Percentiles rank a stretch among this genome's conserved stretches.
Evolutionary conservation across 2,113 vertebrate species (phyloP).

Genomic region (Corythornis madagascariensis): DNA sequence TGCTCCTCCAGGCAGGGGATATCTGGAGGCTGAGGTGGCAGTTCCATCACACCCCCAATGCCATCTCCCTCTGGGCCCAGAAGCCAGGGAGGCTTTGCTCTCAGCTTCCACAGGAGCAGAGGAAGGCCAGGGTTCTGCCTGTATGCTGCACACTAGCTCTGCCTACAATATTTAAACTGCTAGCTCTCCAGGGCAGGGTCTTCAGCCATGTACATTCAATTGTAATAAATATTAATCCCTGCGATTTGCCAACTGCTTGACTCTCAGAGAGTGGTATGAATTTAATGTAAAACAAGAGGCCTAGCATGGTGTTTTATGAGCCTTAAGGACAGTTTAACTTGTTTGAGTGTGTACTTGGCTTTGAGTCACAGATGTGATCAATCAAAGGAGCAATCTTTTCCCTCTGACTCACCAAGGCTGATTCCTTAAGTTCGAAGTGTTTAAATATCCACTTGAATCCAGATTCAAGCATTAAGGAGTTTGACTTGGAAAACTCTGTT

Average conservation of each 20-base stretch:
- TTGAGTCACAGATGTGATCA: conserved; percentile 13
- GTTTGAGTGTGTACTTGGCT: conserved; percentile 15
- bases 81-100: background rate
- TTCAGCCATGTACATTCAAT: background rate
- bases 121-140: background rate
- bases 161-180: background rate
- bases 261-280: background rate
- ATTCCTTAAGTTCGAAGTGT: background rate
- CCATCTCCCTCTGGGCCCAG: background rate
- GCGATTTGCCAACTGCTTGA: background rate
- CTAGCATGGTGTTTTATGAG: background rate
- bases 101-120: background rate
- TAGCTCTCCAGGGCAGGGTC: background rate
- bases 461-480: background rate
- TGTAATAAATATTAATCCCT: conserved; percentile 12
- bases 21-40: background rate
- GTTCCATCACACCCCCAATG: fast-evolving
- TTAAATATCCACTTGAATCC: background rate
- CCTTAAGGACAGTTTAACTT: background rate
- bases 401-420: conserved; percentile 10
- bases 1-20: background rate
- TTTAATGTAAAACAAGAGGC: background rate
- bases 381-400: conserved; percentile 15
- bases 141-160: background rate
- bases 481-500: background rate